These are phyloP conservation scores for Cynocephalus volans DNA, from an alignment of 2,113 vertebrate genomes.

Conservation along the genomic window DNA sequence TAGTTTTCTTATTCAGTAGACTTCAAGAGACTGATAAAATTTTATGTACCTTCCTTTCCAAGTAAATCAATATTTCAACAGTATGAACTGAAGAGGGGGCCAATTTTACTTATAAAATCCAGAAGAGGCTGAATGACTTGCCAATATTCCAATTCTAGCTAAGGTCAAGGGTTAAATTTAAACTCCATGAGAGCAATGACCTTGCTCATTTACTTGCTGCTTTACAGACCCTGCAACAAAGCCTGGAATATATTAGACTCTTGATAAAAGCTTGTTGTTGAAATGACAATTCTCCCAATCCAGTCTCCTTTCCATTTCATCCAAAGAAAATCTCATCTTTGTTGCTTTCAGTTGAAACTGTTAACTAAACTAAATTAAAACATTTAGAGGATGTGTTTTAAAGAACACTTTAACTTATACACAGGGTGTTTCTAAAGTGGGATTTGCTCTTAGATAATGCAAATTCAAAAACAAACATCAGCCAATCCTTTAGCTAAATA, in stretches of 20 bases:
- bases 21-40: not conserved
- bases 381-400: not conserved
- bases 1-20: slow-evolving; percentile 42
- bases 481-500: slow-evolving; percentile 51
- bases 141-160: not conserved
- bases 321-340: not conserved
- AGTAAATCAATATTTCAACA: not conserved
- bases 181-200: not conserved
- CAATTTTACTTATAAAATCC: not conserved
- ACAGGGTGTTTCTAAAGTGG: not conserved
- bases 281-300: not conserved
- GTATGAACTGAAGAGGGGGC: not conserved
- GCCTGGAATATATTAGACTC: not conserved
- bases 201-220: not conserved
- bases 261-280: not conserved
- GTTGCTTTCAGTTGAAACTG: not conserved
- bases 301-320: not conserved
- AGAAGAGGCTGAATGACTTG: not conserved
- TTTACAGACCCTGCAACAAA: not conserved
- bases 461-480: slow-evolving; percentile 33
- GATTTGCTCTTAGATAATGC: slow-evolving; percentile 7
- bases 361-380: slow-evolving; percentile 36
- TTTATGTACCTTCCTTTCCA: not conserved
- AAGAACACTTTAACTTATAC: slow-evolving; percentile 1
- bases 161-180: not conserved